Evolutionary conservation across 2,888 invertebrate genomes (phyloP).

Genomic region (Aleiodes testaceus): DNA sequence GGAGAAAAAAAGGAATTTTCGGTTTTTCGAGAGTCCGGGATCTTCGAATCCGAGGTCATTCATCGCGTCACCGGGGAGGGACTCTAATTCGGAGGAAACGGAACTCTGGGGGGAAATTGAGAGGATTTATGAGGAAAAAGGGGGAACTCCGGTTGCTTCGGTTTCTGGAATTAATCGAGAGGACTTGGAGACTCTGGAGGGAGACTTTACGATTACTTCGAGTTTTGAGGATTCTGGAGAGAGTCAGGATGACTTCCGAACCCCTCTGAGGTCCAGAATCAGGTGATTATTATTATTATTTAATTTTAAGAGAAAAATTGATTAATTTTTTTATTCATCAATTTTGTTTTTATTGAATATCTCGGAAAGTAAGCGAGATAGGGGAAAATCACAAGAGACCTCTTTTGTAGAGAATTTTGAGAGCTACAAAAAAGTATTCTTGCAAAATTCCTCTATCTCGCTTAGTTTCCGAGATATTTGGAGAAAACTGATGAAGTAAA

Average conservation of each 20-base stretch:
- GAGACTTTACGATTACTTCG: not conserved
- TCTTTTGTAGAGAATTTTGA: too few relatives aligned
- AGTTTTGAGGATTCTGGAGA: constrained; percentile 19
- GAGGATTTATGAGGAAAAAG: constrained; percentile 41
- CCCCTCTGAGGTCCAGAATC: constrained; percentile 19
- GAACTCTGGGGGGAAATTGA: constrained; percentile 47
- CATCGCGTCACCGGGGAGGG: constrained; percentile 4
- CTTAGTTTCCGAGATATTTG: not conserved
- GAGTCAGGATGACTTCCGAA: constrained; percentile 14
- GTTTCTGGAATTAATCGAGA: constrained; percentile 39
- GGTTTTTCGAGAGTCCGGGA: constrained; percentile 46
- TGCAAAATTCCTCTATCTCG: too few relatives aligned
- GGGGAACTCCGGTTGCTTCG: constrained; percentile 49
- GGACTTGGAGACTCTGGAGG: constrained; percentile 35
- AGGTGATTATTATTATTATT: not conserved
- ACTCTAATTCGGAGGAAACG: constrained; percentile 40
- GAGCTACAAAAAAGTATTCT: too few relatives aligned
- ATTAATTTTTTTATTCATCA: constrained; percentile 14
- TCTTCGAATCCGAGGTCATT: constrained; percentile 45
- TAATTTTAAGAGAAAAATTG: not conserved
- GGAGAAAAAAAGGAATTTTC: constrained; percentile 7
- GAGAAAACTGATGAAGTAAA: not conserved
- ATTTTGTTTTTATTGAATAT: too few relatives aligned
- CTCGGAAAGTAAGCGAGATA: too few relatives aligned
- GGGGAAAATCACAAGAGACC: too few relatives aligned